Percentiles rank a stretch among this genome's conserved stretches.
Evolutionary conservation across 2,113 vertebrate genomes (phyloP).

Genomic region (Triplophysa rosa): DNA sequence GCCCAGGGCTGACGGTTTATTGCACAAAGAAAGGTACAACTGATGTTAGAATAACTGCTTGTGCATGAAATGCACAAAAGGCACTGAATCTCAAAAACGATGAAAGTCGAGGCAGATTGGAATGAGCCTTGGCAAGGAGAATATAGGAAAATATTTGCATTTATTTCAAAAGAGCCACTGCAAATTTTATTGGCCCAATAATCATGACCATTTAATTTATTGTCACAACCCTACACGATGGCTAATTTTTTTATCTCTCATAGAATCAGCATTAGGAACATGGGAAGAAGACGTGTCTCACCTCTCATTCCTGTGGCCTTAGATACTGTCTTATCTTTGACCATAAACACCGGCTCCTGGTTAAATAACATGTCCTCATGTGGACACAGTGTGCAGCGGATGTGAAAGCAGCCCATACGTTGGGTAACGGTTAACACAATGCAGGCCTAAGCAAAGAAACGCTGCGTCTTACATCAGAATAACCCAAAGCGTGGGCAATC

Average conservation of each 20-base stretch:
- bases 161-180: neutral
- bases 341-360: conserved; percentile 37
- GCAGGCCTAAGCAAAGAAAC: neutral
- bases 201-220: too few species aligned
- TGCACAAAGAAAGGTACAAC: neutral
- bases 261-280: neutral
- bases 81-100: neutral
- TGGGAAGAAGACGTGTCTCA: conserved; percentile 20
- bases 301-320: conserved; percentile 38
- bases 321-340: conserved; percentile 47
- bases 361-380: neutral
- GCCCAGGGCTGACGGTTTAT: neutral
- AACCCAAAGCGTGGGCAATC: conserved; percentile 6
- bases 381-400: neutral
- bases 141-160: neutral
- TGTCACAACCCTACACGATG: too few species aligned
- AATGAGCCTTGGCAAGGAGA: neutral
- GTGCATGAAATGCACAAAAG: neutral
- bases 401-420: neutral
- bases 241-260: too few species aligned
- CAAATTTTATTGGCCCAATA: too few species aligned
- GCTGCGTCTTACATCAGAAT: neutral
- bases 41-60: neutral
- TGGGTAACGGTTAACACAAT: neutral
- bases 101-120: neutral